Percentiles rank a stretch among this genome's conserved stretches.
phyloP scores from a whole-genome alignment of 2,888 invertebrate species.

The Anthophora plumipes region DNA sequence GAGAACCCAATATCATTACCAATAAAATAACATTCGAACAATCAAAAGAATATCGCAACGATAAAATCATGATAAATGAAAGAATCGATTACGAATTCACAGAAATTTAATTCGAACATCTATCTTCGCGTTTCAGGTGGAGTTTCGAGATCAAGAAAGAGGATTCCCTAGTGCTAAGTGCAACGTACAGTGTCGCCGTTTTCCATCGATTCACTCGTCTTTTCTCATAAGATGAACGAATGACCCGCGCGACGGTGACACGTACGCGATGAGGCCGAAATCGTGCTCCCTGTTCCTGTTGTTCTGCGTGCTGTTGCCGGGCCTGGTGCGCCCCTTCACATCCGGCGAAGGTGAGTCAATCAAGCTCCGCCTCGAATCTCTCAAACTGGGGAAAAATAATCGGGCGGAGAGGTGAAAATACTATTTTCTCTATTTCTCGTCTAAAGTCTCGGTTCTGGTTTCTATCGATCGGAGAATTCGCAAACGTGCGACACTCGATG shows the following conservation, averaged over 20 bases:
- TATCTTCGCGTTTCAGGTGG: slow-evolving; percentile 50
- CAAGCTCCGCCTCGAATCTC: neutral
- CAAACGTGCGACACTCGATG: slow-evolving; percentile 4
- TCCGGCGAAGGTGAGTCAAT: slow-evolving; percentile 81
- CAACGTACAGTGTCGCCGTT: slow-evolving; percentile 32
- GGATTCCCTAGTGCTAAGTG: slow-evolving; percentile 27
- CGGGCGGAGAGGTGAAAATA: neutral
- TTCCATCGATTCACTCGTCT: neutral
- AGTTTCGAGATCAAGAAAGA: neutral
- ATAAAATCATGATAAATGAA: too few relatives aligned
- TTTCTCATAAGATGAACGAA: slow-evolving; percentile 79
- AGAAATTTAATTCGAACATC: neutral
- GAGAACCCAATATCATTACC: too few relatives aligned
- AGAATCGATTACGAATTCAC: too few relatives aligned
- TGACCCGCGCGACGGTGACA: slow-evolving; percentile 73
- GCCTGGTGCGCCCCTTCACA: slow-evolving; percentile 78
- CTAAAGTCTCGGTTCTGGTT: slow-evolving; percentile 6
- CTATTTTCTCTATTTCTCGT: slow-evolving; percentile 19
- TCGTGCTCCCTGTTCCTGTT: slow-evolving; percentile 79
- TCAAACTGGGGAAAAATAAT: neutral
- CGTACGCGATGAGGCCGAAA: slow-evolving; percentile 82
- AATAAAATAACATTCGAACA: too few relatives aligned
- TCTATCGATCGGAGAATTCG: slow-evolving; percentile 47
- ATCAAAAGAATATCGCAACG: too few relatives aligned
- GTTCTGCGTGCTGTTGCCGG: slow-evolving; percentile 79